Conservation (phyloP, 1,140 invertebrate genomes). For the Neoseiulus cucumeris region DNA sequence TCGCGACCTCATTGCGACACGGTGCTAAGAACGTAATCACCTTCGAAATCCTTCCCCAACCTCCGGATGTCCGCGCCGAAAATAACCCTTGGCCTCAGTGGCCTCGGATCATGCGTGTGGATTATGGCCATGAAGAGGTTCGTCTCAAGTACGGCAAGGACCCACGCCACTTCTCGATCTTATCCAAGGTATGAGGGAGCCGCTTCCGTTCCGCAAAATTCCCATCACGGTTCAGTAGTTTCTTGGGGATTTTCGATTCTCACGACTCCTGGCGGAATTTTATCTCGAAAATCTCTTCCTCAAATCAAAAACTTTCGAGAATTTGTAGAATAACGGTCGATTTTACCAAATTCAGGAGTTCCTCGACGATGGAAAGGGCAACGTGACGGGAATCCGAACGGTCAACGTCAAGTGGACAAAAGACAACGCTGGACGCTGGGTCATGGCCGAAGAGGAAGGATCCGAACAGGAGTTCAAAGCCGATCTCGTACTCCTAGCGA, state of each 20-base stretch:
- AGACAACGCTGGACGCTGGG: constrained; percentile 75
- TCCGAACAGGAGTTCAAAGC: constrained; percentile 47
- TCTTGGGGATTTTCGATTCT: not conserved
- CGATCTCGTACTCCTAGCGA: constrained; percentile 81
- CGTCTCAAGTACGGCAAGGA: constrained; percentile 73
- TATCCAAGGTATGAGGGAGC: constrained; percentile 46
- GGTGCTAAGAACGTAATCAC: constrained; percentile 87
- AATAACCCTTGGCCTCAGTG: constrained; percentile 95
- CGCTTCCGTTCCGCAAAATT: not conserved
- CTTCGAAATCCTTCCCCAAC: constrained; percentile 91
- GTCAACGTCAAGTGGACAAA: constrained; percentile 81
- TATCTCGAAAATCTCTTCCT: not conserved
- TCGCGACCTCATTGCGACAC: constrained; percentile 86
- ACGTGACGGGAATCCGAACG: constrained; percentile 70
- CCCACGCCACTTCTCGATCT: constrained; percentile 74
- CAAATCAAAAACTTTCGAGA: not conserved
- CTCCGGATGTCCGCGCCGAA: constrained; percentile 47
- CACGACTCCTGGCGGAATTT: not conserved
- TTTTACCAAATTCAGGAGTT: constrained; percentile 46
- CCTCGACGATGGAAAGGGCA: constrained; percentile 67
- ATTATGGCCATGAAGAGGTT: constrained; percentile 97
- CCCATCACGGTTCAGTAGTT: no score
- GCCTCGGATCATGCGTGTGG: constrained; percentile 84
- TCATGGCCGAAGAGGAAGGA: constrained; percentile 68
- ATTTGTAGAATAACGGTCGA: no score